phyloP scores from a whole-genome alignment of 2,888 invertebrate genomes.

The Holacanthella duospinosa region DNA sequence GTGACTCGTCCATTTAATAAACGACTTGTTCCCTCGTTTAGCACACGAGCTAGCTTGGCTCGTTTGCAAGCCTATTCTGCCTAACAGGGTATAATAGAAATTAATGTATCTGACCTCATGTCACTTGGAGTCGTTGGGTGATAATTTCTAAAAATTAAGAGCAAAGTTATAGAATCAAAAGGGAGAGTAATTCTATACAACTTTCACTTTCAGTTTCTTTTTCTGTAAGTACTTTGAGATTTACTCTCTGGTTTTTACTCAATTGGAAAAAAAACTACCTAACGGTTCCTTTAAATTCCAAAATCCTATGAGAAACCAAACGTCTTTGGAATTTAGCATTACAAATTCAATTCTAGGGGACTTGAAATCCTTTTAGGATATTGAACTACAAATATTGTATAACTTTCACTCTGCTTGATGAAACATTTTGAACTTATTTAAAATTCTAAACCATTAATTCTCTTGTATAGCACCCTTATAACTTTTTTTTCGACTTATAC shows the following conservation, averaged over 20 bases:
- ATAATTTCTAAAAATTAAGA: no score
- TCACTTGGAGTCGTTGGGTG: no score
- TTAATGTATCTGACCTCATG: no score
- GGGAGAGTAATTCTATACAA: background rate
- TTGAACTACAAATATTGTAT: constrained; percentile 14
- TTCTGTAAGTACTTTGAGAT: background rate
- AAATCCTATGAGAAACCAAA: no score
- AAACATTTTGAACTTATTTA: constrained; percentile 28
- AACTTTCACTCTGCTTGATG: constrained; percentile 11
- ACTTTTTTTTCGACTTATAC: background rate
- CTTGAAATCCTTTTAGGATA: constrained; percentile 27
- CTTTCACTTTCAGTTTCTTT: constrained; percentile 2
- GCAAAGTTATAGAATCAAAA: background rate
- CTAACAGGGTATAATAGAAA: no score
- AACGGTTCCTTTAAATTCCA: no score
- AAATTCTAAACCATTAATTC: constrained; percentile 37
- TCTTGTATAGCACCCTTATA: constrained; percentile 10
- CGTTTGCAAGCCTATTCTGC: no score
- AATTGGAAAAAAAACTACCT: background rate
- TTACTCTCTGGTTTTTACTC: background rate
- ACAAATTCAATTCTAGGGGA: constrained; percentile 22
- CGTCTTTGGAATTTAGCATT: constrained; percentile 35
- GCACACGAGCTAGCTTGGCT: no score
- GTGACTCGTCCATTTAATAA: no score
- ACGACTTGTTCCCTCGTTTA: no score